Evolutionary conservation across 2,113 vertebrate species (phyloP).

Genomic region (Myrmecophaga tridactyla): DNA sequence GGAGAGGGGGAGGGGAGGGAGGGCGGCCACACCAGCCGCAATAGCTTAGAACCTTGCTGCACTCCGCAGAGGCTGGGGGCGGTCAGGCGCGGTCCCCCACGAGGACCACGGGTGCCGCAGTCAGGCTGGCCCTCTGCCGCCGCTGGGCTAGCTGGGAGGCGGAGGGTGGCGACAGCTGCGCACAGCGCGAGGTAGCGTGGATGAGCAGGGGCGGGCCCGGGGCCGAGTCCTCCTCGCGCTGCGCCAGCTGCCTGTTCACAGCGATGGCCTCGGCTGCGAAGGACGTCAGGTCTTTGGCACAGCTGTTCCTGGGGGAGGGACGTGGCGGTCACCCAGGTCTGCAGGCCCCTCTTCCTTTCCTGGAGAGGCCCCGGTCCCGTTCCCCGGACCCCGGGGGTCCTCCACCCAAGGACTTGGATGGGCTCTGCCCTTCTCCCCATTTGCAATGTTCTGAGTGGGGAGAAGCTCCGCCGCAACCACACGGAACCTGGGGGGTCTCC

Average conservation of each 20-base stretch:
- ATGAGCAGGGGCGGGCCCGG: slow-evolving; percentile 88
- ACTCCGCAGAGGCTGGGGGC: background rate
- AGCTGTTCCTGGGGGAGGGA: slow-evolving; percentile 89
- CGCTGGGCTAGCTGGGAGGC: slow-evolving; percentile 94
- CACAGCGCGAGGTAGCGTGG: slow-evolving; percentile 89
- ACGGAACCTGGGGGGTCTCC: no score
- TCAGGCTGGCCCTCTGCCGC: slow-evolving; percentile 90
- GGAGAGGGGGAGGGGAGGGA: no score
- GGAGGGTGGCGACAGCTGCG: slow-evolving; percentile 94
- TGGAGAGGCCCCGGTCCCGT: no score
- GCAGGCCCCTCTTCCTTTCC: background rate
- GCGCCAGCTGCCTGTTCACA: slow-evolving; percentile 94
- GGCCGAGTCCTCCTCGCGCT: slow-evolving; percentile 90
- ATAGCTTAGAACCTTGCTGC: slow-evolving; percentile 40
- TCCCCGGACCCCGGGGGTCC: no score
- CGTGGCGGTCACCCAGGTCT: background rate
- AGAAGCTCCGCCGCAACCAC: no score
- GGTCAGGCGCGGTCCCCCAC: slow-evolving; percentile 86
- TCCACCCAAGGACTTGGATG: background rate
- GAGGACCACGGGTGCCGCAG: slow-evolving; percentile 89
- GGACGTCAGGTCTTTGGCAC: slow-evolving; percentile 96
- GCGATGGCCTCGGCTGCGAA: slow-evolving; percentile 97
- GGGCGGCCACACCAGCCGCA: slow-evolving; percentile 62
- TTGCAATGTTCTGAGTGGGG: no score
- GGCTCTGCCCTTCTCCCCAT: background rate